phyloP scores from a whole-genome alignment of 2,888 invertebrate species.

The Tholera decimalis region DNA sequence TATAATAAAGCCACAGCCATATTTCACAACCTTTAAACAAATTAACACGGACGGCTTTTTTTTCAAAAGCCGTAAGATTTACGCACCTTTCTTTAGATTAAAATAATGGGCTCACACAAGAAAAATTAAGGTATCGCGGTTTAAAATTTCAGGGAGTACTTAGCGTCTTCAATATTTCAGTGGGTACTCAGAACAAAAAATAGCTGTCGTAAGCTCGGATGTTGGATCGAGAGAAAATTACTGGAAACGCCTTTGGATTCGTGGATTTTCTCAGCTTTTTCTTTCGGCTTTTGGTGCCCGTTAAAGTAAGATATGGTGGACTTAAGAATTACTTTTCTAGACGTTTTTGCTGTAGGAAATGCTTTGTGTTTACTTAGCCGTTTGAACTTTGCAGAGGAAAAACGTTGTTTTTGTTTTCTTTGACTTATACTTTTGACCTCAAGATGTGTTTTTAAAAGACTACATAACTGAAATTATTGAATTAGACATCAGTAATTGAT shows the following conservation, averaged over 20 bases:
- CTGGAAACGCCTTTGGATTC: conserved; percentile 42
- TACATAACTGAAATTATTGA: no score
- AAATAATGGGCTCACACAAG: conserved; percentile 45
- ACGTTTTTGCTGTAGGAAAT: conserved; percentile 9
- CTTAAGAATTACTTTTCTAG: no score
- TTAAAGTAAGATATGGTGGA: neutral
- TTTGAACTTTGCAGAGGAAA: neutral
- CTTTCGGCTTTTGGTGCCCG: neutral
- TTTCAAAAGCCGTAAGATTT: conserved; percentile 15
- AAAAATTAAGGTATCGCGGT: conserved; percentile 58
- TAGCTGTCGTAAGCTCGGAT: conserved; percentile 77
- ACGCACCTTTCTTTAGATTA: conserved; percentile 29
- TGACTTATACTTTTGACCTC: neutral
- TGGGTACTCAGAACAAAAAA: conserved; percentile 72
- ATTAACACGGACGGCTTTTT: conserved; percentile 34
- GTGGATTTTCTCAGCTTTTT: conserved; percentile 8
- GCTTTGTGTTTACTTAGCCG: neutral
- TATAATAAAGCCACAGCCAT: conserved; percentile 18
- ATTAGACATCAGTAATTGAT: no score
- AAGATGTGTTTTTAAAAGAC: no score
- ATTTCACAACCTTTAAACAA: conserved; percentile 40
- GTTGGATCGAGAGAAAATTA: conserved; percentile 22
- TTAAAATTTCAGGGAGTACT: conserved; percentile 79
- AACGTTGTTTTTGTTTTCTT: neutral
- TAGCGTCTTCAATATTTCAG: conserved; percentile 81